A percentile compares a stretch with the other conserved stretches of the same genome.
phyloP scores from a whole-genome alignment of 2,113 vertebrate genomes.

The Pontoporia blainvillei region DNA sequence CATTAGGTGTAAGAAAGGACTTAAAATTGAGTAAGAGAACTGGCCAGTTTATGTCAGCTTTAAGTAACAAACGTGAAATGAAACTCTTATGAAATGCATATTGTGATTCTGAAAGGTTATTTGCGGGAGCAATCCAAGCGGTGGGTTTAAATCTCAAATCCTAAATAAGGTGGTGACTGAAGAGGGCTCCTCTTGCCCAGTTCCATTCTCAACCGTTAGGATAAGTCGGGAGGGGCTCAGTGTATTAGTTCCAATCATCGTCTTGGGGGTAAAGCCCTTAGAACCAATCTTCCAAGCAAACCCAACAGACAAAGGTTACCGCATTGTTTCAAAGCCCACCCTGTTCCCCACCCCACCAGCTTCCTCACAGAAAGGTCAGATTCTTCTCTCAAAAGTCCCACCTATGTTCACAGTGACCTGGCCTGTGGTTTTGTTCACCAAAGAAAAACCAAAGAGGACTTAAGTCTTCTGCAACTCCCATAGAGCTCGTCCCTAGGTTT shows the following conservation, averaged over 20 bases:
- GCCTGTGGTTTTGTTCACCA: background rate
- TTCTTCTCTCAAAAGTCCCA: background rate
- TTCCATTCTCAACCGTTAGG: background rate
- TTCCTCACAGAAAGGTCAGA: background rate
- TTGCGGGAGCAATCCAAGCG: background rate
- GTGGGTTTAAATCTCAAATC: slow-evolving; percentile 27
- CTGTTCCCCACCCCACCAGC: background rate
- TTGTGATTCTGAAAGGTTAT: slow-evolving; percentile 9
- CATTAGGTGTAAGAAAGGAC: background rate
- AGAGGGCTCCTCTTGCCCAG: background rate
- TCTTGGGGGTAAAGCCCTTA: background rate
- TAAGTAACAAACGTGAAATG: slow-evolving; percentile 35
- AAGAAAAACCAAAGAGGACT: slow-evolving; percentile 22
- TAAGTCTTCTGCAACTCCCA: background rate
- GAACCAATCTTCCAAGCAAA: slow-evolving; percentile 13
- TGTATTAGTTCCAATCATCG: background rate
- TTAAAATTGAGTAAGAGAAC: slow-evolving; percentile 13
- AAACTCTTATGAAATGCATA: background rate
- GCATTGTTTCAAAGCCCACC: background rate
- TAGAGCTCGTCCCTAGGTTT: background rate
- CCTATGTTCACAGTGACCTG: background rate
- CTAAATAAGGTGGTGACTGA: background rate
- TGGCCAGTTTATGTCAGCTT: background rate
- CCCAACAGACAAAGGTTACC: background rate
- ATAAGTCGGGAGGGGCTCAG: background rate